A percentile compares a stretch with the other conserved stretches of the same genome.
Conservation (phyloP, 1,140 invertebrate genomes). For the Sarcophaga peregrina region DNA sequence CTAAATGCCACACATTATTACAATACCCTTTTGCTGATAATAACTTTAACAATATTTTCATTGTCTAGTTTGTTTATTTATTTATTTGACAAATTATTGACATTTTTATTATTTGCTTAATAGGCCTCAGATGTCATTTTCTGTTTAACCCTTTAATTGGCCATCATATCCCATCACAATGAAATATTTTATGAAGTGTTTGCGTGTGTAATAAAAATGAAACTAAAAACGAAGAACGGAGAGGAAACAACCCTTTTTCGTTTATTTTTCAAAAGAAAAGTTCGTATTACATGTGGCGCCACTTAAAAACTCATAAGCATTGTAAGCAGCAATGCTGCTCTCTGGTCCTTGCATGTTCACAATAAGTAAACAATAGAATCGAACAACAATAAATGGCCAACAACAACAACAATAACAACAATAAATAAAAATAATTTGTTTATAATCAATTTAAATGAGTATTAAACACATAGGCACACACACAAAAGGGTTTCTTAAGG, state of each 20-base stretch:
- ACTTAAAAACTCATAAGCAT: neutral
- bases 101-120: slow-evolving; percentile 32
- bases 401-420: neutral
- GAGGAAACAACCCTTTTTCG: neutral
- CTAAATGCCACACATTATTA: no score
- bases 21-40: no score
- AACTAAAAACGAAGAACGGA: neutral
- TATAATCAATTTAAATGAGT: slow-evolving; percentile 41
- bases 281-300: slow-evolving; percentile 34
- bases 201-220: neutral
- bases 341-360: neutral
- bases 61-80: neutral
- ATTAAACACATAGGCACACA: neutral
- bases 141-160: slow-evolving; percentile 30
- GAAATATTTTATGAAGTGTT: slow-evolving; percentile 31
- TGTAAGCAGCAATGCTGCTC: neutral
- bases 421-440: slow-evolving; percentile 27
- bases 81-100: slow-evolving; percentile 37
- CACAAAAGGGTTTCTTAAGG: neutral
- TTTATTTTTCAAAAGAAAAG: neutral
- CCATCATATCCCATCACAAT: neutral
- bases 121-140: neutral
- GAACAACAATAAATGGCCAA: slow-evolving; percentile 2
- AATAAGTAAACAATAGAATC: neutral
- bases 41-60: neutral